Evolutionary conservation across 2,113 vertebrate genomes (phyloP).

Genomic region (Microtus oregoni): DNA sequence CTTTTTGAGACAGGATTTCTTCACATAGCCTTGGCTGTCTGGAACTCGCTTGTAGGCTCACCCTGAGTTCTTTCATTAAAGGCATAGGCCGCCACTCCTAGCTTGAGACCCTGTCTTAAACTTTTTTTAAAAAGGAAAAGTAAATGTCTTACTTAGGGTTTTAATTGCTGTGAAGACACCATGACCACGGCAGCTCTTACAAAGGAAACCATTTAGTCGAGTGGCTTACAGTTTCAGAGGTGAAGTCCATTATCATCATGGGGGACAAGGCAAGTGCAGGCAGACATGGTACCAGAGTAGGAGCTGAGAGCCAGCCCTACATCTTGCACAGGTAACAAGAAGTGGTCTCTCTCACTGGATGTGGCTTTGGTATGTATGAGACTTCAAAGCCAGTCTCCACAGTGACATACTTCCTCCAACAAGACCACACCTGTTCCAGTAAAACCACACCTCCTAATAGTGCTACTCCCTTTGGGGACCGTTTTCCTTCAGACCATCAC

Average conservation of each 20-base stretch:
- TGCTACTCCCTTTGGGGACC: background rate
- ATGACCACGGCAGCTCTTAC: background rate
- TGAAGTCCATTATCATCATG: background rate
- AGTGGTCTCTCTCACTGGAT: background rate
- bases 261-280: background rate
- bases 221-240: background rate
- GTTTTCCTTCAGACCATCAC: background rate
- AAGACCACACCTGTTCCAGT: background rate
- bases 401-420: background rate
- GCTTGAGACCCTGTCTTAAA: background rate
- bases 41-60: background rate
- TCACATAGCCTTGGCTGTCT: background rate
- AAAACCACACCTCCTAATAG: background rate
- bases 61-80: background rate
- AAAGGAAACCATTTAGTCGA: background rate
- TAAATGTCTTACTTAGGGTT: background rate
- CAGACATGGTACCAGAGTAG: background rate
- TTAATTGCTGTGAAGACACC: background rate
- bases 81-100: background rate
- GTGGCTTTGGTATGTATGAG: background rate
- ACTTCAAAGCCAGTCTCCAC: background rate
- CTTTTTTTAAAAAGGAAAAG: background rate
- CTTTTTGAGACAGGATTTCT: background rate
- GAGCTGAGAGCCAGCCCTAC: background rate
- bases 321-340: background rate